Evolutionary conservation across 2,113 vertebrate genomes (phyloP).

Genomic region (Microtus richardsoni): DNA sequence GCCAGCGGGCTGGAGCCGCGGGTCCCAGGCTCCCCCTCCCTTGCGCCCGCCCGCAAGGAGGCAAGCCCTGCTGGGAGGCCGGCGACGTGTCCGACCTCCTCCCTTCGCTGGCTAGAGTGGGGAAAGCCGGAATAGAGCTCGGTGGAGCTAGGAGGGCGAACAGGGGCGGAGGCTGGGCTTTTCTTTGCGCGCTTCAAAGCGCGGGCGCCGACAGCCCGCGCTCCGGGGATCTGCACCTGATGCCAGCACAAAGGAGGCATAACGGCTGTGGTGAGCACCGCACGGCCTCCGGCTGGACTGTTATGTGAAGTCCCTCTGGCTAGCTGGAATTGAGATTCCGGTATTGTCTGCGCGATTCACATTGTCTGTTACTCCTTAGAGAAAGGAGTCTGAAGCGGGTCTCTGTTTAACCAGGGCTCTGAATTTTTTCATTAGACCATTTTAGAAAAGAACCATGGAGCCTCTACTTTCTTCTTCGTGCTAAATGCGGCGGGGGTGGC

Average conservation of each 20-base stretch:
- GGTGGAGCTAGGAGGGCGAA: background rate
- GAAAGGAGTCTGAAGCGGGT: background rate
- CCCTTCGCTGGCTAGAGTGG: background rate
- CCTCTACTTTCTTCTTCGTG: background rate
- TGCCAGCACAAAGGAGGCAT: background rate
- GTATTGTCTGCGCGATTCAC: background rate
- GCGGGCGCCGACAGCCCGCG: background rate
- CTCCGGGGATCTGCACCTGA: slow-evolving; percentile 57
- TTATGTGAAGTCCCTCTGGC: background rate
- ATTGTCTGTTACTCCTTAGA: background rate
- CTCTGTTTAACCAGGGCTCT: background rate
- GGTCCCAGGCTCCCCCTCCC: slow-evolving; percentile 50
- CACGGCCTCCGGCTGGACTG: accelerated
- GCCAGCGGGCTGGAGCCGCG: slow-evolving; percentile 71
- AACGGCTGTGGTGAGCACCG: background rate
- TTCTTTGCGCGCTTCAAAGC: background rate
- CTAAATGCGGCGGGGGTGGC: background rate
- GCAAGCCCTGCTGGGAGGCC: background rate
- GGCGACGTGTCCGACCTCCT: slow-evolving; percentile 58
- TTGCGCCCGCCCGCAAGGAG: slow-evolving; percentile 46
- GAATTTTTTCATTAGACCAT: background rate
- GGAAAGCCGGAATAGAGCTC: background rate
- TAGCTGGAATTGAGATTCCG: background rate
- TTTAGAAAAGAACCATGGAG: background rate
- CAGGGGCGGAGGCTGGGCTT: background rate